Evolutionary conservation across 2,797 vertebrate genomes (phyloP).

Genomic region (Microctenopoma stevenorrisi): DNA sequence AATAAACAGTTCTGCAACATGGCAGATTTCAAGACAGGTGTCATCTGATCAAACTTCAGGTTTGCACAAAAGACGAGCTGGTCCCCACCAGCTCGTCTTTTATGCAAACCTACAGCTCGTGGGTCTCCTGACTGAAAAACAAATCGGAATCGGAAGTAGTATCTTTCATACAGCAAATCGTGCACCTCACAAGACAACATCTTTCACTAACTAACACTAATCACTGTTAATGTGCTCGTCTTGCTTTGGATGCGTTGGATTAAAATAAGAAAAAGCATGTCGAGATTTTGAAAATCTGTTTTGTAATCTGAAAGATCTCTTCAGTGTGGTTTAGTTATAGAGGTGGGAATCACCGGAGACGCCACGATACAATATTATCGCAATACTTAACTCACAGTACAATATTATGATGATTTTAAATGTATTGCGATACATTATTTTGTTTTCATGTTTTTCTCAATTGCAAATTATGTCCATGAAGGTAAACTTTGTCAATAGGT

Average conservation of each 20-base stretch:
- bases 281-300: slow-evolving; percentile 35
- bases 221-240: slow-evolving; percentile 47
- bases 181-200: slow-evolving; percentile 38
- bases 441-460: too few species aligned
- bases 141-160: slow-evolving; percentile 13
- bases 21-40: slow-evolving; percentile 54
- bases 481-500: too few species aligned
- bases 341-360: too few species aligned
- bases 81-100: not conserved
- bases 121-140: slow-evolving; percentile 36
- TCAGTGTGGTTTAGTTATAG: slow-evolving; percentile 15
- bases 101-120: slow-evolving; percentile 21
- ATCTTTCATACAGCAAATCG: slow-evolving; percentile 23
- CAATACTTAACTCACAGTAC: too few species aligned
- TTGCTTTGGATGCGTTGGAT: slow-evolving; percentile 39
- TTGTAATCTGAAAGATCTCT: slow-evolving; percentile 50
- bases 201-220: slow-evolving; percentile 23
- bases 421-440: too few species aligned
- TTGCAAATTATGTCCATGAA: too few species aligned
- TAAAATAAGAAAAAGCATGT: not conserved
- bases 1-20: slow-evolving; percentile 48
- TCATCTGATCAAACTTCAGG: slow-evolving; percentile 42
- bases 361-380: too few species aligned
- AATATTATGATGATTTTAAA: too few species aligned
- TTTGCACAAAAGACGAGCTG: slow-evolving; percentile 41